Percentiles rank a stretch among this genome's conserved stretches.
phyloP scores from a whole-genome alignment of 2,797 vertebrate species.

The Danio choprae region DNA sequence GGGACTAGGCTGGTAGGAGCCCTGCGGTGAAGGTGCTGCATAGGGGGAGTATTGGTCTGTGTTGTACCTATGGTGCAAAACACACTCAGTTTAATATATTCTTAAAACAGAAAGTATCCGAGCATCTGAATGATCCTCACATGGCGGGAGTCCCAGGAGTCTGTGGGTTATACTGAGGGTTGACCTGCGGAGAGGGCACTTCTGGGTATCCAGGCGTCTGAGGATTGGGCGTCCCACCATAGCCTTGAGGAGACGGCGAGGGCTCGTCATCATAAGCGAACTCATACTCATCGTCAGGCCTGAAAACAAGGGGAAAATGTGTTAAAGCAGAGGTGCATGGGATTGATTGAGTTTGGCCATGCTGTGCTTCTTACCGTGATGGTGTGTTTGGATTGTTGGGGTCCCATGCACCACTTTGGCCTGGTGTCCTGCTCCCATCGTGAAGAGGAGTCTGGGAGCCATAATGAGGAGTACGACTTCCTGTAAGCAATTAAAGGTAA shows the following conservation, averaged over 20 bases:
- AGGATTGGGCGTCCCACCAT: slow-evolving; percentile 91
- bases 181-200: slow-evolving; percentile 92
- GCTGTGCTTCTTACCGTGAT: slow-evolving; percentile 79
- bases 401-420: slow-evolving; percentile 96
- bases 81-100: not conserved
- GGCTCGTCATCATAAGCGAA: slow-evolving; percentile 93
- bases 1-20: slow-evolving; percentile 95
- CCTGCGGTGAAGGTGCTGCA: slow-evolving; percentile 91
- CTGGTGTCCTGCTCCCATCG: slow-evolving; percentile 93
- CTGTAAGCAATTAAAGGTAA: slow-evolving; percentile 63
- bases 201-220: slow-evolving; percentile 95
- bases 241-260: slow-evolving; percentile 93
- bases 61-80: slow-evolving; percentile 85
- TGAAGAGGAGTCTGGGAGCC: slow-evolving; percentile 94
- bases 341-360: not conserved
- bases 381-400: slow-evolving; percentile 95
- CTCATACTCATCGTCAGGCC: slow-evolving; percentile 92
- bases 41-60: slow-evolving; percentile 97
- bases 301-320: slow-evolving; percentile 53
- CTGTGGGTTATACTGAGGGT: slow-evolving; percentile 94
- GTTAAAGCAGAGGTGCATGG: not conserved
- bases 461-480: slow-evolving; percentile 91
- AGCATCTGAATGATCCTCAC: slow-evolving; percentile 76
- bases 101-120: not conserved
- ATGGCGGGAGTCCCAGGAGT: slow-evolving; percentile 94